Evolutionary conservation across 2,113 vertebrate genomes (phyloP), one percentile per base, ranked within the genome.

Genomic region (Varanus salvator): DNA sequence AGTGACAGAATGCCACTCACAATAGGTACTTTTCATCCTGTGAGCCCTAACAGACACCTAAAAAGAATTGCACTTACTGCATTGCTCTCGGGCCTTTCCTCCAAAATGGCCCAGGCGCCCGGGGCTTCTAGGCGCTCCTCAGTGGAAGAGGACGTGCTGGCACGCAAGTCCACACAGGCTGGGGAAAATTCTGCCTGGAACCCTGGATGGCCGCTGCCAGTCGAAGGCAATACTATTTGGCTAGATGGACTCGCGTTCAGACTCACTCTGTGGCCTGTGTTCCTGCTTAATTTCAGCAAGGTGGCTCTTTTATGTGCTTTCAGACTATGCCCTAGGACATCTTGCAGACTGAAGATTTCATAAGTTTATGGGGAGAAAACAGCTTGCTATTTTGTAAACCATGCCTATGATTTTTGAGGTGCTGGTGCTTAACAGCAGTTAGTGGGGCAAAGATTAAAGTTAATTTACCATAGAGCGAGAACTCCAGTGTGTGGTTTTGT

Each of bases 401-500:
- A 52, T n/a, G 54, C 80, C 27, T 84, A 27, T 48, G 6, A 68
- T 84, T 84, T 84, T 66, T 52, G 60, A 89, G 48, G 48, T 57
- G 14, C n/a, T 44, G 72, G 60, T 85, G 44, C 48, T 29, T 64
- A 29, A 81, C 19, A 34, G 11, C 54, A 89, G 34, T 78, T 38
- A 38, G 19, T 17, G 44, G 31, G 4, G 57, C 82, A 89, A 78
- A 78, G 74, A 60, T 50, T 90, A 85, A 34, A 91, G 72, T 78
- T 94, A 87, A 95, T 95, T 27, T 93, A 85, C 8, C 44, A 78
- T 21, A 85, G 31, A 64, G 86, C 3, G 11, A 90, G 90, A 50
- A 76, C 84, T 60, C 27, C 38, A 72, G 48, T 31, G 60, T 9
- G 87, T 57, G 15, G 90, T 80, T 88, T 90, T 92, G 48, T 93